Evolutionary conservation across 2,113 vertebrate species (phyloP).

Genomic region (Corythornis vintsioides): DNA sequence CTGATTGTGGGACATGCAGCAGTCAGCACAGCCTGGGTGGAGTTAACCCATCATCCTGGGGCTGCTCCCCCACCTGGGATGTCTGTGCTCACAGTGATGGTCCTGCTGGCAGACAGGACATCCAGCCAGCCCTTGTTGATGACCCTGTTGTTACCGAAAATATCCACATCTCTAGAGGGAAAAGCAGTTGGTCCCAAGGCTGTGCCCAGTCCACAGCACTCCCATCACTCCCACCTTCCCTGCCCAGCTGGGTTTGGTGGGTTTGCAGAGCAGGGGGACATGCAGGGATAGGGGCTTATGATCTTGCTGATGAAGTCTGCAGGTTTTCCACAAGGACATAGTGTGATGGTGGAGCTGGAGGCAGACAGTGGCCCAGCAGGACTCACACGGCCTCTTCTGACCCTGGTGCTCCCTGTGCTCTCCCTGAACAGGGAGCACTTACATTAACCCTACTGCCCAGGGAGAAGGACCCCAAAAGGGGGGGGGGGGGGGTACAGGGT

Average conservation of each 20-base stretch:
- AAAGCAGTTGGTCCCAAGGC: background rate
- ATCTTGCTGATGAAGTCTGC: slow-evolving; percentile 28
- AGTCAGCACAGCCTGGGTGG: background rate
- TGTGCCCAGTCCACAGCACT: too few relatives aligned
- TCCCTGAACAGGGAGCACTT: slow-evolving; percentile 14
- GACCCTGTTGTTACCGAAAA: slow-evolving; percentile 64
- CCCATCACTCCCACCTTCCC: background rate
- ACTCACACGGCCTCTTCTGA: background rate
- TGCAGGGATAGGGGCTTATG: background rate
- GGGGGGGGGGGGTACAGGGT: rapidly evolving
- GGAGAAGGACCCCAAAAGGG: background rate
- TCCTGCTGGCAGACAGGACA: background rate
- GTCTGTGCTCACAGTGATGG: background rate
- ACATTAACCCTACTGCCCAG: background rate
- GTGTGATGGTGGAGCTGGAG: background rate
- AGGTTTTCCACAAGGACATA: slow-evolving; percentile 57
- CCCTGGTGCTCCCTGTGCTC: background rate
- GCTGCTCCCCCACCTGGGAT: background rate
- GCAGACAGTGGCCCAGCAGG: background rate
- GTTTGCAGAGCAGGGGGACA: background rate
- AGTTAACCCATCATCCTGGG: background rate
- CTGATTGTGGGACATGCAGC: background rate
- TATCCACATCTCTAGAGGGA: slow-evolving; percentile 69
- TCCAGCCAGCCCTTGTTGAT: slow-evolving; percentile 72
- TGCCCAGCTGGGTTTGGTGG: rapidly evolving